phyloP scores from a whole-genome alignment of 1,140 invertebrate species.

The Hypsibius dujardini region DNA sequence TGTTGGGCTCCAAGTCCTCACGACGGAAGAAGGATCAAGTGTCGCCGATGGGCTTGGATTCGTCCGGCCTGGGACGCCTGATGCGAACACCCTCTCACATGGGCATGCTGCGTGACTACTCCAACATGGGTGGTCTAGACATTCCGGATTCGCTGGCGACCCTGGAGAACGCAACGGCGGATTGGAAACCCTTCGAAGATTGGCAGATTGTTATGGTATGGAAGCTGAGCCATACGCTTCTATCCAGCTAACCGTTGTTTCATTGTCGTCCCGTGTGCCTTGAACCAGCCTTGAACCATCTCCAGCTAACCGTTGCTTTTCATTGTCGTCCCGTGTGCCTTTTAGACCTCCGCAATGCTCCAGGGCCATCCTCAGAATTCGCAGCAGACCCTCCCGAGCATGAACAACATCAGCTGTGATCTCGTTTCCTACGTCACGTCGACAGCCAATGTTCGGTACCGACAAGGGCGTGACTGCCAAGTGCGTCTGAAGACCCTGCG shows the following conservation, averaged over 20 bases:
- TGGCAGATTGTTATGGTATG: constrained; percentile 16
- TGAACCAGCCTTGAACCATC: too few species aligned
- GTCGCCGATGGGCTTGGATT: neutral
- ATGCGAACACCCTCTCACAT: neutral
- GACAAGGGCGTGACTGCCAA: neutral
- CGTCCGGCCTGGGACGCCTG: too few species aligned
- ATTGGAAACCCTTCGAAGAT: neutral
- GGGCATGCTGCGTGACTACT: neutral
- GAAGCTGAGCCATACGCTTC: too few species aligned
- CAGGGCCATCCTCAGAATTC: neutral
- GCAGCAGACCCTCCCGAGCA: neutral
- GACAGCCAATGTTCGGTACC: neutral
- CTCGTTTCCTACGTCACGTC: neutral
- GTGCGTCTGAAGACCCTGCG: neutral
- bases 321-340: neutral
- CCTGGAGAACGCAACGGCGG: neutral
- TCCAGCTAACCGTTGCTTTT: neutral
- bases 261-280: too few species aligned
- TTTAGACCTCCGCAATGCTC: neutral
- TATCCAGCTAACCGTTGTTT: too few species aligned
- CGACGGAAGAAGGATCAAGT: neutral
- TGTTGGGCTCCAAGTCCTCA: too few species aligned
- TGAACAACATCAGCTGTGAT: neutral
- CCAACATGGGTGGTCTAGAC: neutral
- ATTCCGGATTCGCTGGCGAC: neutral